Percentiles rank a stretch among this genome's conserved stretches.
phyloP scores from a whole-genome alignment of 2,888 invertebrate genomes.

The Drosophila macrospina region DNA sequence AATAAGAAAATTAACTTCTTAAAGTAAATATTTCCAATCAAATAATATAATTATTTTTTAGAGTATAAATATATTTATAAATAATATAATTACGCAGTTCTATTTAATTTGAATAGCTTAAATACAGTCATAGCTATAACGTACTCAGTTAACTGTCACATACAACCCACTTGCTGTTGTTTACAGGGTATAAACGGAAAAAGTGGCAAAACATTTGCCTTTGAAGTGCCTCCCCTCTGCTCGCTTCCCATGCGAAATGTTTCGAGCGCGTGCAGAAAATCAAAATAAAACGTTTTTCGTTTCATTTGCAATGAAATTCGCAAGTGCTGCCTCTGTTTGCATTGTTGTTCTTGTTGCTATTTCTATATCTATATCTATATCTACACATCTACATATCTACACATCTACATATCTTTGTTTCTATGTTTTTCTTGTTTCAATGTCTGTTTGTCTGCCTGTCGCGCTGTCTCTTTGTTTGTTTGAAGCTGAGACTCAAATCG shows the following conservation, averaged over 20 bases:
- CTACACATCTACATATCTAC: too few relatives aligned
- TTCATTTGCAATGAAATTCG: constrained; percentile 80
- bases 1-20: too few relatives aligned
- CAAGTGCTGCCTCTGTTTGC: constrained; percentile 61
- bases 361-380: constrained; percentile 10
- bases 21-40: too few relatives aligned
- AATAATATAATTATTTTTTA: too few relatives aligned
- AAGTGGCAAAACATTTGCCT: constrained; percentile 62
- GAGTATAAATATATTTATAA: too few relatives aligned
- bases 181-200: constrained; percentile 18
- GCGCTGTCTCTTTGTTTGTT: constrained; percentile 37
- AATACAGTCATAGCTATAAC: too few relatives aligned
- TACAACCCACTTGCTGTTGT: neutral
- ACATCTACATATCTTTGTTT: constrained; percentile 9
- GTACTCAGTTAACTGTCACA: neutral
- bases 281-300: constrained; percentile 80
- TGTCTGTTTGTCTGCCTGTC: constrained; percentile 7
- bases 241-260: constrained; percentile 18
- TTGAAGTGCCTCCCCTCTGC: constrained; percentile 51
- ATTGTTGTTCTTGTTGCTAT: constrained; percentile 48
- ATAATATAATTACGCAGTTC: too few relatives aligned
- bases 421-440: constrained; percentile 1
- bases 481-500: constrained; percentile 50
- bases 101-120: too few relatives aligned
- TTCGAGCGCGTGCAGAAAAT: constrained; percentile 75